These are phyloP conservation scores for Butorides virescens DNA, from an alignment of 2,113 vertebrate species.

Conservation along the genomic window DNA sequence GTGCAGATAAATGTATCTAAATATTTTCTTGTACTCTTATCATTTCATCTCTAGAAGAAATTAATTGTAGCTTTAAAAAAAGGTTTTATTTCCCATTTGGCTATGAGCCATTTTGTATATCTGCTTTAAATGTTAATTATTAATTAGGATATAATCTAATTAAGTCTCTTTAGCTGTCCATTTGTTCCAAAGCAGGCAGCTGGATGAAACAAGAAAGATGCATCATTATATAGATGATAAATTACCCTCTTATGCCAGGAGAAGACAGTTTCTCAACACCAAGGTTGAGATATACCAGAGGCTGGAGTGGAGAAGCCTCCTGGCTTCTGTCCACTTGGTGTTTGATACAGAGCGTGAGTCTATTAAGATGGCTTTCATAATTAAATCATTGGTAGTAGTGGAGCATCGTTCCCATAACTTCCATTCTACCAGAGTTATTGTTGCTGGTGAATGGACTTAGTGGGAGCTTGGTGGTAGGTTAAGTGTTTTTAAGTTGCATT, in stretches of 20 bases:
- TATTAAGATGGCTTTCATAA: not conserved
- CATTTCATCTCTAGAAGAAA: slow-evolving; percentile 16
- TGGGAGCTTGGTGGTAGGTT: not conserved
- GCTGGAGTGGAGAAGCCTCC: not conserved
- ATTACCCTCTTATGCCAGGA: not conserved
- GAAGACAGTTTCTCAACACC: not conserved
- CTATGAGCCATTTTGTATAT: slow-evolving; percentile 9
- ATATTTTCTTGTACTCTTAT: slow-evolving; percentile 18
- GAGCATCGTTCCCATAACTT: not conserved
- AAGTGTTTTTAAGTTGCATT: not conserved
- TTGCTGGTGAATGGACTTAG: not conserved
- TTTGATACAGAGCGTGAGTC: not conserved
- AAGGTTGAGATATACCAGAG: not conserved
- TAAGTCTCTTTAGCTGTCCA: slow-evolving; percentile 27
- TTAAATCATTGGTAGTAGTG: not conserved
- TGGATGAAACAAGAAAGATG: slow-evolving; percentile 20
- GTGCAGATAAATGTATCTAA: not conserved
- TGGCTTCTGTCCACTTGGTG: not conserved
- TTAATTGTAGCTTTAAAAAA: slow-evolving; percentile 26
- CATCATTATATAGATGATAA: slow-evolving; percentile 30
- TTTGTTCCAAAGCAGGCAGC: slow-evolving; percentile 15
- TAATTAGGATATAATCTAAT: slow-evolving; percentile 37
- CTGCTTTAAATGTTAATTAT: slow-evolving; percentile 54
- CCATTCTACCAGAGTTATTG: not conserved
- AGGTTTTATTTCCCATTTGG: slow-evolving; percentile 29